Conservation (phyloP, 2,113 vertebrate genomes). For the Anoura caudifer region DNA sequence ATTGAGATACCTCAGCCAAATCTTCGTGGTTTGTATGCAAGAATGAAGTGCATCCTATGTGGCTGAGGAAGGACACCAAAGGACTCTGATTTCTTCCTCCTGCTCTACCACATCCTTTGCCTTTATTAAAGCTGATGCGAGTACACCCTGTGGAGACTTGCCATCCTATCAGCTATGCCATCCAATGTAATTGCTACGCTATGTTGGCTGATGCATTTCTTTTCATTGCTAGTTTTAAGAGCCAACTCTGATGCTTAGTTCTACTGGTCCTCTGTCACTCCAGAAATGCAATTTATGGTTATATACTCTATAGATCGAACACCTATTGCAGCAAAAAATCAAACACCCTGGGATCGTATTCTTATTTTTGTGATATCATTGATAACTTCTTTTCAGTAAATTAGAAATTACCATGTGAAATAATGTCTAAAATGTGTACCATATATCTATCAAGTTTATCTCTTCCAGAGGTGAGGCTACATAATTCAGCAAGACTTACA, state of each 20-base stretch:
- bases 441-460: background rate
- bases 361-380: background rate
- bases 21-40: background rate
- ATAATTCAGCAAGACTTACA: background rate
- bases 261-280: background rate
- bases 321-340: background rate
- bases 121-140: background rate
- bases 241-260: background rate
- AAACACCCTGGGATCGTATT: background rate
- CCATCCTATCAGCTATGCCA: background rate
- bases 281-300: background rate
- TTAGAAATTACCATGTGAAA: background rate
- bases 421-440: background rate
- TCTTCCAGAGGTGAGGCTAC: background rate
- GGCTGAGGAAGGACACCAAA: background rate
- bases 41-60: background rate
- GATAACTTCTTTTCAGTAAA: background rate
- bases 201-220: background rate
- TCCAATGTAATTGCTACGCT: too few relatives aligned
- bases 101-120: background rate
- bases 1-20: background rate
- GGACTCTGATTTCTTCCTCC: background rate
- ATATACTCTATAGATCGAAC: background rate
- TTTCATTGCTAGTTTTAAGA: background rate
- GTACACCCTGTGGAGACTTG: background rate